A percentile compares a stretch with the other conserved stretches of the same genome.
Evolutionary conservation across 2,797 vertebrate genomes (phyloP).

Genomic region (Gallirallus australis): DNA sequence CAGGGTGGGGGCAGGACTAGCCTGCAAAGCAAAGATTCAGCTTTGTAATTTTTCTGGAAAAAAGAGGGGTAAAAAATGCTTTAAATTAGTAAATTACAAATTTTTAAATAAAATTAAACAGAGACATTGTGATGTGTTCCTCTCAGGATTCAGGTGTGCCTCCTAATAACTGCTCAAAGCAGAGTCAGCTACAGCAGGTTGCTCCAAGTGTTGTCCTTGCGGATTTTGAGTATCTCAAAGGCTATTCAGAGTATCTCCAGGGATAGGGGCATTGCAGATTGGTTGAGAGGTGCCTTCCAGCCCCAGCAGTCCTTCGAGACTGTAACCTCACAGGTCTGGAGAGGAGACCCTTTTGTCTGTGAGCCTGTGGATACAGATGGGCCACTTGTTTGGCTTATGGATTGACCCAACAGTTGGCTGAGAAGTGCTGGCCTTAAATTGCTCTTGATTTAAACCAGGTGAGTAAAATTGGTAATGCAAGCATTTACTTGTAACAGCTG

Average conservation of each 20-base stretch:
- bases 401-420: rapidly evolving
- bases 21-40: not conserved
- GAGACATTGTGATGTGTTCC: not conserved
- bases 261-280: not conserved
- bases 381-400: not conserved
- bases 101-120: not conserved
- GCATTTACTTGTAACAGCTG: not conserved
- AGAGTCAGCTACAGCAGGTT: not conserved
- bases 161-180: not conserved
- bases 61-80: too few species aligned
- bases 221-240: not conserved
- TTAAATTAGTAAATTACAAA: not conserved
- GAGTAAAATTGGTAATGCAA: not conserved
- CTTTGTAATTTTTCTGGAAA: not conserved
- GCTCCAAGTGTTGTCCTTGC: not conserved
- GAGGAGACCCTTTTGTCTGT: not conserved
- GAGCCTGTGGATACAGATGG: not conserved
- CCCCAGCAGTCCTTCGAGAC: not conserved
- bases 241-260: not conserved
- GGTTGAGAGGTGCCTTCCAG: not conserved
- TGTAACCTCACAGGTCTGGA: not conserved
- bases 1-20: not conserved
- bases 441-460: not conserved
- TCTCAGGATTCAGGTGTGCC: not conserved
- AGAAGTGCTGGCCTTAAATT: not conserved